Evolutionary conservation across 2,888 invertebrate genomes (phyloP), one percentile per base, ranked within the genome.

Genomic region (Eupithecia inturbata): DNA sequence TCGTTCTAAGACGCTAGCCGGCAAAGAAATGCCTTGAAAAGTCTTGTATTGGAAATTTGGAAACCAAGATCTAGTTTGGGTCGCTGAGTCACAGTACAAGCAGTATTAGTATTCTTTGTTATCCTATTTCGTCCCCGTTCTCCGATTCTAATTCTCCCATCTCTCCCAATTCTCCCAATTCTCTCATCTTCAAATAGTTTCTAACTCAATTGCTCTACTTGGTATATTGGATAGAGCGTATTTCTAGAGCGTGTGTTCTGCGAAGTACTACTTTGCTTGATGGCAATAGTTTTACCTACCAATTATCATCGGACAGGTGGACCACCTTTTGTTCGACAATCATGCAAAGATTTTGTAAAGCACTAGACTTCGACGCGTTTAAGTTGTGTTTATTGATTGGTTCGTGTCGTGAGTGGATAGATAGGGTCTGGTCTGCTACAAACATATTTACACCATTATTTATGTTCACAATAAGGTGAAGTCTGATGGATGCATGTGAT

Each of bases 361-460:
- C 53, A 53, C 53, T 10, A 22, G 53, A 22, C 12, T 53, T 53
- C 28, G 28, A 28, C 28, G 28, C 49, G 22, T 53, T 53, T 53
- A 1, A 1, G 9, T 49, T 49, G 49, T 1, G 19, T 22, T n/a
- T 22, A 12, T 53, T 53, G 10, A 53, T 53, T 53, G 22, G 49
- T 9, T 53, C 53, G 16, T 28, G 9, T 49, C 49, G n/a, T 49
- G 49, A 49, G n/a, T 9, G 9, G 7, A 49, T 49, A 9, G 45
- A 49, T 49, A 49, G 2, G 36, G 9, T 36, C 36, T 6, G 45
- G 49, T 49, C 28, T 28, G 28, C 1, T 60, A 60, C 26, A 60
- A 28, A 28, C 60, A 60, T n/a, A n/a, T 53, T 22, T 10, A 10
- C n/a, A 53, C 53, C 60, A 33, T 63, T n/a, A 63, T 63, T 63